Conservation (phyloP, 1,140 invertebrate genomes). For the Anastrepha obliqua region DNA sequence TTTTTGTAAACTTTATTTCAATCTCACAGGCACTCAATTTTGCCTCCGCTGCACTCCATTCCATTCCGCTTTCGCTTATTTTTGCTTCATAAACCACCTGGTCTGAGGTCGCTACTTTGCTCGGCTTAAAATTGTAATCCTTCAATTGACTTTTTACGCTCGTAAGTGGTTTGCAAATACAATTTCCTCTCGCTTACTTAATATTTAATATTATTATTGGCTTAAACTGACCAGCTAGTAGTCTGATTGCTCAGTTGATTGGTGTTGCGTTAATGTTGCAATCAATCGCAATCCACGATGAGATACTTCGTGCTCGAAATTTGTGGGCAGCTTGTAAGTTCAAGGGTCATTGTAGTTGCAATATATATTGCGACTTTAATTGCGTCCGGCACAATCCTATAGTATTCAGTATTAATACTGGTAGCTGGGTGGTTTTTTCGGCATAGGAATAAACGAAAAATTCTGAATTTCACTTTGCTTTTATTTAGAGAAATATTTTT, state of each 20-base stretch:
- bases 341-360: neutral
- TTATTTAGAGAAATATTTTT: too few species aligned
- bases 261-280: neutral
- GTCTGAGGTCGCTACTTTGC: neutral
- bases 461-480: too few species aligned
- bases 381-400: too few species aligned
- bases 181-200: conserved; percentile 1
- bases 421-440: too few species aligned
- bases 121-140: neutral
- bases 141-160: conserved; percentile 24
- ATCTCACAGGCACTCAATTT: neutral
- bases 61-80: neutral
- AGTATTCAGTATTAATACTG: too few species aligned
- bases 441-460: too few species aligned
- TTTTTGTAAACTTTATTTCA: neutral
- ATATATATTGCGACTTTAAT: too few species aligned
- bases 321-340: neutral
- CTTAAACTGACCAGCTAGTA: neutral
- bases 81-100: neutral
- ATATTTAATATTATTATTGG: conserved; percentile 46
- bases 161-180: conserved; percentile 30
- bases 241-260: neutral
- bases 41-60: neutral
- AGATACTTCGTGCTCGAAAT: neutral
- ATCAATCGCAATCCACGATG: neutral